These are phyloP conservation scores for Mycogona germanica DNA, from an alignment of 2,888 invertebrate species.

Conservation along the genomic window DNA sequence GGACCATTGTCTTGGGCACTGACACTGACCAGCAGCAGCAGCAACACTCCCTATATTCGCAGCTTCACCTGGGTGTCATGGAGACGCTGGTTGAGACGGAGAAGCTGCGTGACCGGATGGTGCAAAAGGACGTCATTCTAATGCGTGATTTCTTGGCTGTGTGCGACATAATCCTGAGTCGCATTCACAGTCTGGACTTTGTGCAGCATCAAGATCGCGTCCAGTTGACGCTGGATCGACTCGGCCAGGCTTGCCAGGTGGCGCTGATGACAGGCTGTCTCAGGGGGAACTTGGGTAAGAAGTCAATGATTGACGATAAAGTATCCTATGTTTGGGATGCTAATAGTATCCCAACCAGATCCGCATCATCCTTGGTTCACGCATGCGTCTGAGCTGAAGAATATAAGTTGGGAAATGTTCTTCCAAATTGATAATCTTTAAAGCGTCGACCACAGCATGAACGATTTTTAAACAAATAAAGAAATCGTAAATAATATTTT, in stretches of 20 bases:
- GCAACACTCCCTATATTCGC: constrained; percentile 43
- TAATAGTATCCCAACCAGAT: too few species aligned
- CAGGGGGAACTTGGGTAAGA: constrained; percentile 57
- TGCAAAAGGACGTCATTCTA: constrained; percentile 21
- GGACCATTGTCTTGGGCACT: background rate
- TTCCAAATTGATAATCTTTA: too few species aligned
- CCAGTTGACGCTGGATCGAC: constrained; percentile 56
- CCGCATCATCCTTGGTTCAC: too few species aligned
- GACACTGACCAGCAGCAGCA: background rate
- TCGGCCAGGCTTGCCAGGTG: constrained; percentile 72
- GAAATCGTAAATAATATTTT: too few species aligned
- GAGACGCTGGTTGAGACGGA: constrained; percentile 18
- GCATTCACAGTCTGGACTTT: constrained; percentile 18
- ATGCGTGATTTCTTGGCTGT: constrained; percentile 20
- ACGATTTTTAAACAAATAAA: too few species aligned
- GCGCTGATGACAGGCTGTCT: constrained; percentile 63
- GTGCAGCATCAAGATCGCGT: constrained; percentile 32
- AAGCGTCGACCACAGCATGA: too few species aligned
- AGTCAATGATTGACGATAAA: background rate
- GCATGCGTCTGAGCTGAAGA: too few species aligned
- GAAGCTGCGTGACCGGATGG: constrained; percentile 9
- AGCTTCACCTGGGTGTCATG: constrained; percentile 52
- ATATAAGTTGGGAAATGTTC: too few species aligned
- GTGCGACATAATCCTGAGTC: constrained; percentile 27
- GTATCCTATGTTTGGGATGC: background rate